These are phyloP conservation scores for Alentia gelatinosa DNA, from an alignment of 2,888 invertebrate genomes.

Conservation along the genomic window DNA sequence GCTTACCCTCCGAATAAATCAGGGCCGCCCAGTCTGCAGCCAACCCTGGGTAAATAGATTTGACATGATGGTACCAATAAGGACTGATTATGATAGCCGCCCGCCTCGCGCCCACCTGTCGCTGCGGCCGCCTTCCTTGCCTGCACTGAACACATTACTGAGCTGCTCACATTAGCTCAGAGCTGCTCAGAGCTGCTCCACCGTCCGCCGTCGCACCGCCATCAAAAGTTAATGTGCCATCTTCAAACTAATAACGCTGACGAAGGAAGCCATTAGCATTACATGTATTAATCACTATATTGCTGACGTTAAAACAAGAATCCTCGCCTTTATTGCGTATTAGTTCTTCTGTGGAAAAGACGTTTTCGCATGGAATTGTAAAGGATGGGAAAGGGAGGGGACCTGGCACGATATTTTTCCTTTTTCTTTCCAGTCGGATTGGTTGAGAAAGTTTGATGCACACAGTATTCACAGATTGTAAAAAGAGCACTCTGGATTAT, in stretches of 20 bases:
- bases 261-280: constrained; percentile 34
- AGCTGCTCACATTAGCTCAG: constrained; percentile 30
- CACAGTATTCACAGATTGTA: background rate
- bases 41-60: constrained; percentile 5
- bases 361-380: background rate
- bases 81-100: constrained; percentile 43
- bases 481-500: background rate
- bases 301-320: constrained; percentile 24
- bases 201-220: background rate
- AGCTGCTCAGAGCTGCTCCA: background rate
- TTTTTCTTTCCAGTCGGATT: background rate
- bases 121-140: background rate
- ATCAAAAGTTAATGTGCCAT: constrained; percentile 43
- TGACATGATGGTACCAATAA: constrained; percentile 50
- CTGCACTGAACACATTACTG: background rate
- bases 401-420: background rate
- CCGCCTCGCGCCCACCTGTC: background rate
- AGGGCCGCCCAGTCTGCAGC: constrained; percentile 8
- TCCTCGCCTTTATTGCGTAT: background rate
- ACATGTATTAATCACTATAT: constrained; percentile 16
- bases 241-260: constrained; percentile 48
- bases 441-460: background rate
- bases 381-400: background rate
- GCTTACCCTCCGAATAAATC: constrained; percentile 35
- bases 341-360: background rate